A percentile compares a stretch with the other conserved stretches of the same genome.
Evolutionary conservation across 1,140 invertebrate genomes (phyloP).

Genomic region (Brachystomella parvula): DNA sequence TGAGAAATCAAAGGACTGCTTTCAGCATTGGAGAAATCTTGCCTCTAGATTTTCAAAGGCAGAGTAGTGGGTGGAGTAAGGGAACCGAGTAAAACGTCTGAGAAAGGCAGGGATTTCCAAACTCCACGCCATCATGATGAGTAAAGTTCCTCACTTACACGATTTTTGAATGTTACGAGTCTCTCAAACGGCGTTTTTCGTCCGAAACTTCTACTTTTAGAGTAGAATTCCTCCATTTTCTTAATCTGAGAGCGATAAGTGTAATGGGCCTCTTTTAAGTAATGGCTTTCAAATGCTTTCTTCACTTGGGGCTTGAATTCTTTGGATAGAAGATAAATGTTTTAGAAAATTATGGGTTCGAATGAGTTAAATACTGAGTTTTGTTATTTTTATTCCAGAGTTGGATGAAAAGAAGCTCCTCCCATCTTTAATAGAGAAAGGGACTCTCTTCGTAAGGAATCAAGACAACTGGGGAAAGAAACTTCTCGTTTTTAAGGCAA

Average conservation of each 20-base stretch:
- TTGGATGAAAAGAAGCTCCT: conserved; percentile 27
- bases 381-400: conserved; percentile 22
- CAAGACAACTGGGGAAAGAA: conserved; percentile 71
- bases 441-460: conserved; percentile 64
- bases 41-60: too few relatives aligned
- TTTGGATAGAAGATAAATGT: too few relatives aligned
- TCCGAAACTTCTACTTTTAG: background rate
- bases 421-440: conserved; percentile 52
- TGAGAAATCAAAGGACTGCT: background rate
- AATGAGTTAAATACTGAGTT: background rate
- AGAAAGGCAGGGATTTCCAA: too few relatives aligned
- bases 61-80: too few relatives aligned
- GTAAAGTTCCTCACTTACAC: background rate
- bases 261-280: too few relatives aligned
- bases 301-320: too few relatives aligned
- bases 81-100: too few relatives aligned
- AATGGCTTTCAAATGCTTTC: too few relatives aligned
- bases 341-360: background rate
- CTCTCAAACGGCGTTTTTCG: background rate
- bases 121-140: too few relatives aligned
- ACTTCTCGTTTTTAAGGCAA: conserved; percentile 66
- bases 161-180: background rate
- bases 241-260: background rate
- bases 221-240: background rate
- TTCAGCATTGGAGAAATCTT: too few relatives aligned